Evolutionary conservation across 2,888 invertebrate genomes (phyloP), one percentile per base, ranked within the genome.

Genomic region (Oxyteleia sp.): DNA sequence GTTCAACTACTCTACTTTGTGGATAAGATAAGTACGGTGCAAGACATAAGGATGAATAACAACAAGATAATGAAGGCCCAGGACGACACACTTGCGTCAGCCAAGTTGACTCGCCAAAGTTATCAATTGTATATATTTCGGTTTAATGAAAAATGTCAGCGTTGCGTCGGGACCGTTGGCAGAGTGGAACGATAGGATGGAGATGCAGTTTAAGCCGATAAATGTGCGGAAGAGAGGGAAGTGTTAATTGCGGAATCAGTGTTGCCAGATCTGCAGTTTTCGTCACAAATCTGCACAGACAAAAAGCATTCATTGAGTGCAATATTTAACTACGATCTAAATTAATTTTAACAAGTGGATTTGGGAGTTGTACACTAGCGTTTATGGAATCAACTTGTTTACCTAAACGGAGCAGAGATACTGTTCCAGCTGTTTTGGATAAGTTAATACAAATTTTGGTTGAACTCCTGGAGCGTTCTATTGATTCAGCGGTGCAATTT

Each of bases 131-230:
- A 88, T 86, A 86, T 85, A 0, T n/a, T 41, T 41, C 53, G 63
- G 41, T 43, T 38, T 74, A 72, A 68, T 49, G 35, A 59, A 51
- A 45, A 89, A 88, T 86, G 91, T 90, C 90, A 89, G 90, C 88
- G 91, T 92, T 88, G 91, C 91, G 92, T 92, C 92, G 92, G 91
- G 92, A 92, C 89, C 91, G 92, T 92, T 91, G 92, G 91, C 89
- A 88, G 88, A 88, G 89, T 90, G 92, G 91, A 91, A 88, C 88
- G 85, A 87, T 84, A 85, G 87, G 76, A 59, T 82, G 82, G 80
- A 75, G 55, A 84, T 80, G 75, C 72, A 74, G 38, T 53, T 85
- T 84, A 57, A 84, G 69, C 72, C 57, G 45, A 66, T 3, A 66
- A 32, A 63, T 23, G 45, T 38, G 61, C 57, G 61, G 53, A 51